These are phyloP conservation scores for Silurus aristotelis DNA, from an alignment of 2,797 vertebrate genomes.

Conservation along the genomic window DNA sequence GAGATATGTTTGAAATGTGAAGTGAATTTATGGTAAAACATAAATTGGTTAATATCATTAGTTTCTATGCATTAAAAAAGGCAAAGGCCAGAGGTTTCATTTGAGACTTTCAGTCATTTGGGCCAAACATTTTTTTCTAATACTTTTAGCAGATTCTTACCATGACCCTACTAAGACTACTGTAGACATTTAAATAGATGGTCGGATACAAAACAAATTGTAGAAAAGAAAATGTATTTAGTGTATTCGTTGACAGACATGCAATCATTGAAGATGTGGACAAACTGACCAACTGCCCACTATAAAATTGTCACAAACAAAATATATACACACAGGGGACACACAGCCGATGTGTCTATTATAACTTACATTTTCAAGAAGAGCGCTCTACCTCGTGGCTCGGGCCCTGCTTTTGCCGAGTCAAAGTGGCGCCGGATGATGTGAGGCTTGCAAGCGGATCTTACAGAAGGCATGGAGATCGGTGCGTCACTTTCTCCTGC, in stretches of 20 bases:
- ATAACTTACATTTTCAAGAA: background rate
- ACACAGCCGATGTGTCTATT: background rate
- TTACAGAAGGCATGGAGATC: too few species aligned
- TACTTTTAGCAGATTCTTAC: too few species aligned
- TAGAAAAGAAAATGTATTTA: background rate
- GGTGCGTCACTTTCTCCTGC: too few species aligned
- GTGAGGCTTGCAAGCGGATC: too few species aligned
- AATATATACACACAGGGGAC: background rate
- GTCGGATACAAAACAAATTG: background rate
- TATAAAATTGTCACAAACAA: background rate
- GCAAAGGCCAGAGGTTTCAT: too few species aligned
- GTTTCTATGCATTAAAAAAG: too few species aligned
- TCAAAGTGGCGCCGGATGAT: too few species aligned
- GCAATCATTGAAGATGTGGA: background rate
- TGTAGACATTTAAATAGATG: background rate
- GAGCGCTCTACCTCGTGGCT: too few species aligned
- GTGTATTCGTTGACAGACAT: background rate
- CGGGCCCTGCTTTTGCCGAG: too few species aligned
- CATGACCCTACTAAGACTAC: background rate
- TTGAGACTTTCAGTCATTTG: background rate
- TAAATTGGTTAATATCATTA: too few species aligned
- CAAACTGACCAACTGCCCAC: background rate
- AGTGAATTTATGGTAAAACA: background rate
- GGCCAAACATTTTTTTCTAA: too few species aligned
- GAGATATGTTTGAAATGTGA: too few species aligned